Percentiles rank a stretch among this genome's conserved stretches.
Conservation (phyloP, 1,140 invertebrate genomes). For the Psix sp. region DNA sequence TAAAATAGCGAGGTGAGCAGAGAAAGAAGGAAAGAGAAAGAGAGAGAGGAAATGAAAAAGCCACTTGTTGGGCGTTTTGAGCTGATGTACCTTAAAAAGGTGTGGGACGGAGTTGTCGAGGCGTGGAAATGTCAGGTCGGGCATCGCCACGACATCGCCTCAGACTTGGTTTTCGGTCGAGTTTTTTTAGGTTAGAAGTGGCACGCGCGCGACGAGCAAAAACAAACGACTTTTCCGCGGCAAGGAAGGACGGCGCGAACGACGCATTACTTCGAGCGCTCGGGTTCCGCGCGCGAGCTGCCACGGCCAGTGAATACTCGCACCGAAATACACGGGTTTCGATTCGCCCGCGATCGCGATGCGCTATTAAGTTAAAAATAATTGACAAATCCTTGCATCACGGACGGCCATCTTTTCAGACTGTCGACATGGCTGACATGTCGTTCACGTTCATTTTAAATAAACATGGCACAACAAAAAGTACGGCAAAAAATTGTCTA, state of each 20-base stretch:
- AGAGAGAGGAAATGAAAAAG: too few relatives aligned
- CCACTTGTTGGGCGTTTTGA: not conserved
- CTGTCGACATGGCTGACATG: slow-evolving; percentile 47
- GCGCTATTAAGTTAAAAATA: slow-evolving; percentile 53
- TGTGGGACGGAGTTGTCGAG: not conserved
- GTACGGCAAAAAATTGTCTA: not conserved
- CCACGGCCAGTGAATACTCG: slow-evolving; percentile 4
- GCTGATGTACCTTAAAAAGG: not conserved
- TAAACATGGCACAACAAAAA: slow-evolving; percentile 8
- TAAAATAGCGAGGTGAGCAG: too few relatives aligned
- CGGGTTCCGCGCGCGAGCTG: slow-evolving; percentile 7
- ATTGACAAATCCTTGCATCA: slow-evolving; percentile 51
- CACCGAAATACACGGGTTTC: slow-evolving; percentile 26
- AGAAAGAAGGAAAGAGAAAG: too few relatives aligned
- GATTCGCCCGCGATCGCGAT: slow-evolving; percentile 22
- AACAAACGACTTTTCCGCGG: slow-evolving; percentile 36
- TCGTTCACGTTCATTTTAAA: slow-evolving; percentile 26
- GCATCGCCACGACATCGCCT: slow-evolving; percentile 34
- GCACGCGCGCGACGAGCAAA: slow-evolving; percentile 36
- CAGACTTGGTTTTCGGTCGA: not conserved
- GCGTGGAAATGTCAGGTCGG: slow-evolving; percentile 10
- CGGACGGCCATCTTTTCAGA: slow-evolving; percentile 53
- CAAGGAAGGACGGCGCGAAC: slow-evolving; percentile 33
- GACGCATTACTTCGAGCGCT: slow-evolving; percentile 30
- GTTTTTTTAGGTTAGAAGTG: slow-evolving; percentile 49